Conservation (phyloP, 2,888 invertebrate species). For the Sialis lutaria region DNA sequence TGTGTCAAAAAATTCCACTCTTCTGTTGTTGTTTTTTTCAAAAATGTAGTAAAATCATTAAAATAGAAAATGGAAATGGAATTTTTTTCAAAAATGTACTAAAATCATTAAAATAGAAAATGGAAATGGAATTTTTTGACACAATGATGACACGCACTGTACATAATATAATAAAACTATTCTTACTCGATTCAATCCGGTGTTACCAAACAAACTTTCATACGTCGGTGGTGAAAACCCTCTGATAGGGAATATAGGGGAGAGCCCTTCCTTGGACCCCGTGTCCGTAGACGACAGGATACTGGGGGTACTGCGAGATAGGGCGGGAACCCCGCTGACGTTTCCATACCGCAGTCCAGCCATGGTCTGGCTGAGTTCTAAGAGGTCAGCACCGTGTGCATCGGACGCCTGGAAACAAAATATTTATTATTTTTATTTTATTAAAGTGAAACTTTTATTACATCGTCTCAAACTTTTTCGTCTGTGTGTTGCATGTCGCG, state of each 20-base stretch:
- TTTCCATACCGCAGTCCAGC: neutral
- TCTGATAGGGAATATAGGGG: constrained; percentile 16
- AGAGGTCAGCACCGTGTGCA: constrained; percentile 3
- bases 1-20: no score
- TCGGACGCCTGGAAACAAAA: neutral
- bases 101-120: no score
- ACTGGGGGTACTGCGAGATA: constrained; percentile 14
- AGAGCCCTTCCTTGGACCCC: constrained; percentile 2
- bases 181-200: neutral
- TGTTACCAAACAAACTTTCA: constrained; percentile 29
- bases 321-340: constrained; percentile 25
- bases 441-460: no score
- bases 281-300: constrained; percentile 1
- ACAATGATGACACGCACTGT: neutral
- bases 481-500: no score
- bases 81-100: no score
- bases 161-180: neutral
- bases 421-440: neutral
- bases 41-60: neutral
- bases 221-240: constrained; percentile 33
- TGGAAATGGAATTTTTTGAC: neutral
- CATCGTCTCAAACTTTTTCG: no score
- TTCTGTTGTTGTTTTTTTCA: no score
- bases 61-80: neutral
- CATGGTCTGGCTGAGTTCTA: constrained; percentile 3